A percentile compares a stretch with the other conserved stretches of the same genome.
Conservation (phyloP, 2,888 invertebrate genomes). For the Rugalucina vietnamica region DNA sequence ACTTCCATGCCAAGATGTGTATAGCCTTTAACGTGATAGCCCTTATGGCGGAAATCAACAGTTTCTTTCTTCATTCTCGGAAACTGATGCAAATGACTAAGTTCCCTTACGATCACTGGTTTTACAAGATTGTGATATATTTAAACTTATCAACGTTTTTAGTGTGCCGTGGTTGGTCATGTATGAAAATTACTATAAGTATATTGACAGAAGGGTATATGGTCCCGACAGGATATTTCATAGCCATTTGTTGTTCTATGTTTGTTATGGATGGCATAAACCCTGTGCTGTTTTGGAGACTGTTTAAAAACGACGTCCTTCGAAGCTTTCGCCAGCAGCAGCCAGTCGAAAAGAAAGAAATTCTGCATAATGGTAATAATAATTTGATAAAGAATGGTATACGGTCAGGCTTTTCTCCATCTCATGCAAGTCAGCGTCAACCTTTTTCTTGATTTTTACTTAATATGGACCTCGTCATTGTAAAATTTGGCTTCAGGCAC, state of each 20-base stretch:
- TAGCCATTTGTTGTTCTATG: constrained; percentile 71
- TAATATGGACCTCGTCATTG: too few relatives aligned
- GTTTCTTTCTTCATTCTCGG: constrained; percentile 82
- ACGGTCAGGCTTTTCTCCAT: too few relatives aligned
- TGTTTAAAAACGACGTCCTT: constrained; percentile 81
- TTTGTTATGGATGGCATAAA: constrained; percentile 79
- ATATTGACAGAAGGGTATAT: constrained; percentile 69
- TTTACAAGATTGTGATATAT: constrained; percentile 74
- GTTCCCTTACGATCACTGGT: constrained; percentile 69
- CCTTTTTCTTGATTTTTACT: too few relatives aligned
- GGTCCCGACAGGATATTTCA: constrained; percentile 73
- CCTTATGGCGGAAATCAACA: constrained; percentile 82
- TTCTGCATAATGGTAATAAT: background rate
- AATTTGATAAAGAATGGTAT: background rate
- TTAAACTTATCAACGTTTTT: constrained; percentile 80
- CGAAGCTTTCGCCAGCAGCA: constrained; percentile 25
- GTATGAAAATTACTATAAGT: constrained; percentile 72
- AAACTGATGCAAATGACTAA: constrained; percentile 82
- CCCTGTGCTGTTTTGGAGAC: constrained; percentile 80
- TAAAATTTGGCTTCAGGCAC: too few relatives aligned
- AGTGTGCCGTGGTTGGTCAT: constrained; percentile 74
- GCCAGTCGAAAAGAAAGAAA: background rate
- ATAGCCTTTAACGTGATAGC: constrained; percentile 81
- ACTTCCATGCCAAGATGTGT: constrained; percentile 75
- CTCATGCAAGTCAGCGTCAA: too few relatives aligned